Base-by-base conservation (phyloP, 2,113 vertebrate genomes). In the Xiphophorus hellerii region DNA sequence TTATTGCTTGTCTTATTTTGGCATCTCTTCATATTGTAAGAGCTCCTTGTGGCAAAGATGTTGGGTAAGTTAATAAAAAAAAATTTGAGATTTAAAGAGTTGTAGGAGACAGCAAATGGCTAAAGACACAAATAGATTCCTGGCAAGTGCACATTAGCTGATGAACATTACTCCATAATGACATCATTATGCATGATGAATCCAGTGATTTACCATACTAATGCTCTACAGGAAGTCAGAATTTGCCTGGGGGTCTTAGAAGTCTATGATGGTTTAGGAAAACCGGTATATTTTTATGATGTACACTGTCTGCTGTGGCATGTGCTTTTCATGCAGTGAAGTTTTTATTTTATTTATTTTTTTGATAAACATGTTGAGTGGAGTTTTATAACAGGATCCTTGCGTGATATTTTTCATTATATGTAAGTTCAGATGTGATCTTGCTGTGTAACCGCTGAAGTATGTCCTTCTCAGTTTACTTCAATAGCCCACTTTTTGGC, bases 121-220 rank as follows among this genome's bases (percentile, higher is more conserved):
- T 74, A 29, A 80, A 87, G 82, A 89, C 82, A 84, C 82, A 88
- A 89, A 90, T 84, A 88, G 77, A 86, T 86, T 83, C 76, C 65
- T 70, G 66, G 84, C 79, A 80, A 86, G 85, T 61, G 73, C 81
- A 85, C 89, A 89, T 89, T 89, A 89, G 86, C 78, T 83, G 82
- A 91, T 91, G 85, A 88, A 90, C 88, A 88, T 90, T 82, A 90
- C 88, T 84, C 80, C 83, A 87, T 91, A 88, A 93, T 90, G 83
- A 82, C 78, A 84, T 89, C 92, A 90, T 93, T 93, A 92, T 12
- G 62, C 80, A 61, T 85, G 88, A 92, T 93, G 85, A 90, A 92
- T 90, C 81, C 69, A 72, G 79, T 74, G 77, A 89, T 90, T 90
- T 86, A 76, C 64, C 81, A 74, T 83, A 86, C 86, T 90, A 91